Base-by-base conservation (phyloP, 2,797 vertebrate genomes). In the Sebastes dallii region DNA sequence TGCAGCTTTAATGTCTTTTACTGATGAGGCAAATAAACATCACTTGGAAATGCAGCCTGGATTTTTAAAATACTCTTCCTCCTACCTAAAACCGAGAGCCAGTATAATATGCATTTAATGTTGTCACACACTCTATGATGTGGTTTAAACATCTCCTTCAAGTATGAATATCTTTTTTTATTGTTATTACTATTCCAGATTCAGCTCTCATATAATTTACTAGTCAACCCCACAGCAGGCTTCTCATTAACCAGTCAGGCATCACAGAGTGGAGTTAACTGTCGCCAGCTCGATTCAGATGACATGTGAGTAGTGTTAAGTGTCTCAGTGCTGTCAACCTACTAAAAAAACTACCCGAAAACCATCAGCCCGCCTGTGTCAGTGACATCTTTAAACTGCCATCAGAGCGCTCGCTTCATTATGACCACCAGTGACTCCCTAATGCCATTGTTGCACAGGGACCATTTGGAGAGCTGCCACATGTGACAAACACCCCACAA, bases 381-480 rank as follows among this genome's bases (percentile, higher is more conserved):
- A 42, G 34, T 72, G 78, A 69, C 80, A 78, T 81, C 82, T 83
- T 82, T 77, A 77, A 83, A 82, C 62, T 76, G 56, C 39, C 70
- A 71, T 75, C 66, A 80, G 65, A 78, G 70, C 36, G 30, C 67
- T 66, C 8, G 14, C 65, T 89, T 83, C 69, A 89, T 87, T 81
- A 87, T 64, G 78, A 72, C 27, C 68, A 73, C 16, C 50, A 69
- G 72, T 29, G 62, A 59, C 71, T 85, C 70, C 65, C 82, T 83
- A 20, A 36, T 69, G 80, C 34, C 68, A 66, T 67, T 76, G 78
- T 86, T 69, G 59, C 71, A 83, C 18, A 83, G 65, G 69, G 84
- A 56, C 65, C 42, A 68, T 84, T 80, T 91, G 89, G 78, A 88
- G 36, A 77, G 69, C 71, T 72, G 82, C 78, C 85, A 88, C 69